Evolutionary conservation across 2,888 invertebrate genomes (phyloP), one percentile per base, ranked within the genome.

Genomic region (Ornithoptera priamus): DNA sequence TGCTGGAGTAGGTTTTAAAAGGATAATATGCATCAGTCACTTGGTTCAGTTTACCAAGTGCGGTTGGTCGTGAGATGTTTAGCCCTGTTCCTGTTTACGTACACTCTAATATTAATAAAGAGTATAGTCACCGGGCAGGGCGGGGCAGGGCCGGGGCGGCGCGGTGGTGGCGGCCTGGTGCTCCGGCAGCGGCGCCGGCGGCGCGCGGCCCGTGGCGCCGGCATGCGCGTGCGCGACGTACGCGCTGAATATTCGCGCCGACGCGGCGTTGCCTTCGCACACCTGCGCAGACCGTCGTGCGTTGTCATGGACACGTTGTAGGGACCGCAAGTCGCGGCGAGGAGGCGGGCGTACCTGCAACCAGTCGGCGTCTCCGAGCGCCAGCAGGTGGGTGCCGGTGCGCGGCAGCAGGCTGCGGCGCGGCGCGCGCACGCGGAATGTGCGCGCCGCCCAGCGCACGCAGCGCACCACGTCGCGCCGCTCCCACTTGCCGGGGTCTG

Each of bases 331-430:
- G 53, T 17, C 3, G 62, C 7, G 20, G 15, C 18, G 20, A 10
- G 42, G 2, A 17, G 4, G 10, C 7, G 20, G 22, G 39, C 39
- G 53, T 62, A 90, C 90, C 83, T 87, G 85, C 50, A 86, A 80
- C 87, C 93, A 92, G 75, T 94, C 88, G 5, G 94, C 92, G 60
- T 93, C 88, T n/a, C 93, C 89, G 83, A 96, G 93, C 20, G 80
- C 82, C 72, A 93, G 86, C 77, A 94, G 87, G 66, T 85, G 88
- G 10, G 73, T 74, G 18, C 94, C 94, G 58, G 81, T 75, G 75
- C 74, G 75, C 1, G 94, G 94, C 83, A 94, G 91, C 79, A 88
- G 86, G 75, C 88, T 87, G 1, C 83, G 75, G 60, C 91, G 87
- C 68, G 93, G 92, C 61, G 89, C 86, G 30, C 86, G 86, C 78